Evolutionary conservation across 2,888 invertebrate species (phyloP).

Genomic region (Callosobruchus maculatus): DNA sequence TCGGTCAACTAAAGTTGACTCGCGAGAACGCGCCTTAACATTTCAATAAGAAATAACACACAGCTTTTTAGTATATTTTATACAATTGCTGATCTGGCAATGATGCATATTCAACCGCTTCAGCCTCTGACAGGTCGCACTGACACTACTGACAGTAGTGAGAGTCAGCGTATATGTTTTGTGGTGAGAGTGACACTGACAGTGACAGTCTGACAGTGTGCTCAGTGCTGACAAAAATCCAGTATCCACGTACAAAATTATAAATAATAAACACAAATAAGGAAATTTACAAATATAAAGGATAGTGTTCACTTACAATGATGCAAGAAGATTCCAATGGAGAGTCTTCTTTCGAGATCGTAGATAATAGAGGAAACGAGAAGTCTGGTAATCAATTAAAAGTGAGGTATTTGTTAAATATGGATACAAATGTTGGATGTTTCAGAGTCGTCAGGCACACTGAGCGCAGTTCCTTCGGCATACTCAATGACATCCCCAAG

Average conservation of each 20-base stretch:
- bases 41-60: too few species aligned
- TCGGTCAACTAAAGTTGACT: too few species aligned
- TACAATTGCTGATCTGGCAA: too few species aligned
- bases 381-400: neutral
- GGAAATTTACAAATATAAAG: neutral
- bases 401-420: neutral
- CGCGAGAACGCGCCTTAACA: too few species aligned
- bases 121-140: too few species aligned
- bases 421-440: slow-evolving; percentile 6
- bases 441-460: slow-evolving; percentile 45
- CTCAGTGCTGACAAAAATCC: too few species aligned
- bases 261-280: neutral
- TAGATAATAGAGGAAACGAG: slow-evolving; percentile 40
- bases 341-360: slow-evolving; percentile 48
- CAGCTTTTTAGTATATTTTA: too few species aligned
- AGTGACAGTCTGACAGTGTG: too few species aligned
- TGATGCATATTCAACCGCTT: too few species aligned
- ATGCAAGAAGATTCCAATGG: slow-evolving; percentile 48
- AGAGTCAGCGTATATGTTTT: too few species aligned
- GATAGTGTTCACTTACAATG: slow-evolving; percentile 16
- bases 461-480: slow-evolving; percentile 47
- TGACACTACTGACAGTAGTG: too few species aligned
- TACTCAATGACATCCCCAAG: slow-evolving; percentile 44
- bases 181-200: too few species aligned
- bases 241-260: neutral